phyloP scores from a whole-genome alignment of 2,797 vertebrate species.

The Acanthis flammea region DNA sequence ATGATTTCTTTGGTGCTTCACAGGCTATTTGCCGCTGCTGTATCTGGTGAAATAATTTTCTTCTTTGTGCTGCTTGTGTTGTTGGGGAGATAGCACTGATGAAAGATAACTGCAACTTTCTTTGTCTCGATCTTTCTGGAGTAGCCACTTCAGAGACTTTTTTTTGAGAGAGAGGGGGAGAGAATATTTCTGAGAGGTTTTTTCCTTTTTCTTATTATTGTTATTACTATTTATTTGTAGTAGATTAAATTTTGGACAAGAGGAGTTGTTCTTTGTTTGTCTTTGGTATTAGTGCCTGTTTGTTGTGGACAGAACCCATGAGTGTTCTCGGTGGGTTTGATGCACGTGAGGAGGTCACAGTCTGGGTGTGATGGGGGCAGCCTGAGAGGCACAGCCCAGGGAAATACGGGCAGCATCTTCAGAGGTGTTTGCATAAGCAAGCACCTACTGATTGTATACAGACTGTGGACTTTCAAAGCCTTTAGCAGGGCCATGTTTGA shows the following conservation, averaged over 20 bases:
- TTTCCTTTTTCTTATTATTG: background rate
- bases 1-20: background rate
- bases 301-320: background rate
- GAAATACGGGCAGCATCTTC: background rate
- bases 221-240: background rate
- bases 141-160: background rate
- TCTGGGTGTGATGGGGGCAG: background rate
- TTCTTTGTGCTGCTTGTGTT: background rate
- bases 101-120: background rate
- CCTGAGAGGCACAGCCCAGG: background rate
- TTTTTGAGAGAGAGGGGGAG: background rate
- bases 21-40: background rate
- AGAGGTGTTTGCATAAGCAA: background rate
- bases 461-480: background rate
- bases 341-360: fast-evolving
- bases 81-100: background rate
- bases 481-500: background rate
- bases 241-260: background rate
- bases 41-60: background rate
- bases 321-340: background rate
- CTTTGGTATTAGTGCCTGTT: background rate
- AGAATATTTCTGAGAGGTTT: background rate
- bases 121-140: background rate
- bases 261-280: background rate
- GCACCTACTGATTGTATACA: background rate